Base-by-base conservation (phyloP, 1,140 invertebrate species). In the Ganaspis sp. region DNA sequence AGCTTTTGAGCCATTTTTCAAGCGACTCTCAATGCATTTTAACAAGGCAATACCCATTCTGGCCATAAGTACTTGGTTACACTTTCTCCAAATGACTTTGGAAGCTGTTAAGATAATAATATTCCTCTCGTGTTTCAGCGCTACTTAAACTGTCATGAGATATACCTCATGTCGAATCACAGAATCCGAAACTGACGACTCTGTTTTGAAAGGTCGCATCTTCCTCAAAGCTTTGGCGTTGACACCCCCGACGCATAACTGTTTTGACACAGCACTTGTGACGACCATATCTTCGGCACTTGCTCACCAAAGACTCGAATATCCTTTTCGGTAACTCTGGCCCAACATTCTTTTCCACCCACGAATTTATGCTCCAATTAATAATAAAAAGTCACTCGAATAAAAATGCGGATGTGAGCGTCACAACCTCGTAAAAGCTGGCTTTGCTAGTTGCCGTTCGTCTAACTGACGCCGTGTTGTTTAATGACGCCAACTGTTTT, bases 341-440 rank as follows among this genome's bases (percentile, higher is more conserved):
- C 23, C 26, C 23, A n/a, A 34, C 5, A 64, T 64, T 29, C 12
- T 64, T 64, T 64, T 29, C 21, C 15, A 5, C 58, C 1, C 12
- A 26, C 12, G 11, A 15, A 54, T n/a, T 26, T 64, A 34, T 64
- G 58, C 17, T 72, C 40, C 70, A 34, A 54, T 71, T 64, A 42
- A 54, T 58, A 69, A 79, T 34, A 29, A 58, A 75, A 79, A 72
- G 77, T 72, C 26, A 26, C 9, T 78, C 49, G 74, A 79, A 79
- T 79, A 79, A 79, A 79, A 79, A 79, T 49, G 73, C 73, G 77
- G 77, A 79, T 79, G 64, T 71, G 71, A 38, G 69, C 70, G 74
- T 79, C 77, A 79, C 69, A 72, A 23, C 49, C 37, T 79, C 77
- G 77, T 79, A 79, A 79, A 79, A 72, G 73, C 70, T 29, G 23